Evolutionary conservation across 2,797 vertebrate species (phyloP), one percentile per base, ranked within the genome.

Genomic region (Sebastiscus tertius): DNA sequence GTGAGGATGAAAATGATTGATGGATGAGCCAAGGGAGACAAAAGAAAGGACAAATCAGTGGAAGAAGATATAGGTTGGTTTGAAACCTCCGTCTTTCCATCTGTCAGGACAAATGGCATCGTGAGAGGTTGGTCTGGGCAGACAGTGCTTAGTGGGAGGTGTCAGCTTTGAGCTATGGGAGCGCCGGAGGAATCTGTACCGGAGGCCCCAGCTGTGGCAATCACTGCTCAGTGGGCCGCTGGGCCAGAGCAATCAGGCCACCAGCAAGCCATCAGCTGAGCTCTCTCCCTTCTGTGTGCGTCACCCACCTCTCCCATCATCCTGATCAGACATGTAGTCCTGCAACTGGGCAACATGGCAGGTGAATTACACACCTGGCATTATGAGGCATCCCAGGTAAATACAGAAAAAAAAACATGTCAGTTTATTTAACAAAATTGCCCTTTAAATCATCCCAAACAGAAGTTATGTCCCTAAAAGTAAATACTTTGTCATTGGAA

Each of bases 201-300:
- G 83, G 85, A 92, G 93, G 93, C 90, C 94, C 90, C 94, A 95
- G 94, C 94, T 94, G 94, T 92, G 92, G 92, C 93, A 94, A 94
- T 94, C 93, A 94, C 89, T 92, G 94, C 92, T 94, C 93, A 94
- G 91, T 91, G 92, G 92, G 92, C 91, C 89, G 89, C 89, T 82
- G 88, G 90, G 91, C 88, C 90, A 72, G 85, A 89, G 92, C 92
- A 94, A 93, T 95, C 93, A 95, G 86, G 87, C 91, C 92, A 93
- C 93, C 93, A 92, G 95, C 95, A 84, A 75, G 87, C 52, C 55
- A 95, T 95, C 95, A 95, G 94, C 95, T 79, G 93, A 95, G 94
- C 95, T 92, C 92, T 84, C 90, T 93, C 87, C 92, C 64, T 88
- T 90, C 82, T 64, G 83, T 76, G 77, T 66, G 86, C 84, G 14